A percentile compares a stretch with the other conserved stretches of the same genome.
phyloP scores from a whole-genome alignment of 2,797 vertebrate genomes.

The Falco biarmicus region DNA sequence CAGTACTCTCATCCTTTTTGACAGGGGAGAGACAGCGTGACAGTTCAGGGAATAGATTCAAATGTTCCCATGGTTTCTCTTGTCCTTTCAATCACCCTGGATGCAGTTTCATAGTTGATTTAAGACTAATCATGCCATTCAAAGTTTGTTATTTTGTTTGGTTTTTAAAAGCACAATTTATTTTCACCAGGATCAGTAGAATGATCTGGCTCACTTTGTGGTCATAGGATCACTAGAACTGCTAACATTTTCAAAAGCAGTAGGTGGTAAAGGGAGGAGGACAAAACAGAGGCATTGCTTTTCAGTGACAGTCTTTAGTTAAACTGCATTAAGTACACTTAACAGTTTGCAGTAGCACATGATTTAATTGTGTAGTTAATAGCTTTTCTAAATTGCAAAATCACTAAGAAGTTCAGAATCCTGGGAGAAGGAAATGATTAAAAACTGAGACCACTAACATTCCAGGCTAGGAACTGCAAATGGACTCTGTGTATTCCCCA shows the following conservation, averaged over 20 bases:
- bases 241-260: not conserved
- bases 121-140: not conserved
- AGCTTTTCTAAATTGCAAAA: slow-evolving; percentile 17
- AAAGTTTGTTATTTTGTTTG: not conserved
- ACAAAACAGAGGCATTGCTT: not conserved
- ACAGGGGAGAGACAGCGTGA: not conserved
- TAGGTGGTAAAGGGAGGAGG: not conserved
- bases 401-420: not conserved
- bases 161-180: not conserved
- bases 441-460: not conserved
- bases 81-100: not conserved
- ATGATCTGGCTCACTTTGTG: not conserved
- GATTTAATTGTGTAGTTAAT: slow-evolving; percentile 36
- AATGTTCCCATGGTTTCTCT: not conserved
- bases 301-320: not conserved
- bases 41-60: not conserved
- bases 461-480: not conserved
- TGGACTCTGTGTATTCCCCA: not conserved
- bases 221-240: not conserved
- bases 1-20: not conserved
- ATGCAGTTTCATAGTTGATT: not conserved
- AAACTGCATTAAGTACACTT: not conserved
- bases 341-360: not conserved
- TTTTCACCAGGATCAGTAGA: not conserved
- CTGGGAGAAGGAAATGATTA: not conserved